phyloP scores from a whole-genome alignment of 2,888 invertebrate species.

The Noctua pronuba region DNA sequence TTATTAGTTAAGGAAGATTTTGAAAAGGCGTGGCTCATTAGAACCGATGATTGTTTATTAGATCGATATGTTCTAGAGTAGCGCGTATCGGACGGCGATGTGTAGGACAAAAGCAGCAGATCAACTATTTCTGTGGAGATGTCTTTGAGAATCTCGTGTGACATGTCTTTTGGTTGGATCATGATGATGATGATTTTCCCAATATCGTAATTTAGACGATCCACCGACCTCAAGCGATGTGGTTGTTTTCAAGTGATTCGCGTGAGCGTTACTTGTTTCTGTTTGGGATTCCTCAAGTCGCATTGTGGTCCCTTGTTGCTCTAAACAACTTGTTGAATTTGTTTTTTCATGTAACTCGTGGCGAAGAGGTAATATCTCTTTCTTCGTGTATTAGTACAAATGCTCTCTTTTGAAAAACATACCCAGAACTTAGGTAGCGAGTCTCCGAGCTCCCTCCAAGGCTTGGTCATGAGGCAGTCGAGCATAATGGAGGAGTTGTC shows the following conservation, averaged over 20 bases:
- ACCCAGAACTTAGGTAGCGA: constrained; percentile 86
- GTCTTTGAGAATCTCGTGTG: neutral
- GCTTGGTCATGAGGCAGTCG: constrained; percentile 90
- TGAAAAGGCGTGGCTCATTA: too few species aligned
- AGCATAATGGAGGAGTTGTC: constrained; percentile 89
- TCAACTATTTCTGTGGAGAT: neutral
- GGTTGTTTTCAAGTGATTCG: neutral
- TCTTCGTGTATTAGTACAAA: neutral
- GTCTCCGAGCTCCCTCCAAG: constrained; percentile 87
- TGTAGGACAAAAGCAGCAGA: neutral
- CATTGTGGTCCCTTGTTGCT: neutral
- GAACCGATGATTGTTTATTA: too few species aligned
- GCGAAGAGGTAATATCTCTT: neutral
- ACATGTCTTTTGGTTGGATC: too few species aligned
- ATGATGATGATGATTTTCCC: too few species aligned
- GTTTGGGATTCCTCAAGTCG: neutral
- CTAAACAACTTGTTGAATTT: neutral
- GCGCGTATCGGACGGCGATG: neutral
- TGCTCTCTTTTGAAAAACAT: constrained; percentile 57
- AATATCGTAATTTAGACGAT: too few species aligned
- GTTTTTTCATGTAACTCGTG: neutral
- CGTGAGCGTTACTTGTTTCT: neutral
- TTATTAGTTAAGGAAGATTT: too few species aligned
- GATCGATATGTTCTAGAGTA: too few species aligned
- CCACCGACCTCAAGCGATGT: too few species aligned